Percentiles rank a stretch among this genome's conserved stretches.
phyloP scores from a whole-genome alignment of 2,797 vertebrate species.

The Clamator glandarius region DNA sequence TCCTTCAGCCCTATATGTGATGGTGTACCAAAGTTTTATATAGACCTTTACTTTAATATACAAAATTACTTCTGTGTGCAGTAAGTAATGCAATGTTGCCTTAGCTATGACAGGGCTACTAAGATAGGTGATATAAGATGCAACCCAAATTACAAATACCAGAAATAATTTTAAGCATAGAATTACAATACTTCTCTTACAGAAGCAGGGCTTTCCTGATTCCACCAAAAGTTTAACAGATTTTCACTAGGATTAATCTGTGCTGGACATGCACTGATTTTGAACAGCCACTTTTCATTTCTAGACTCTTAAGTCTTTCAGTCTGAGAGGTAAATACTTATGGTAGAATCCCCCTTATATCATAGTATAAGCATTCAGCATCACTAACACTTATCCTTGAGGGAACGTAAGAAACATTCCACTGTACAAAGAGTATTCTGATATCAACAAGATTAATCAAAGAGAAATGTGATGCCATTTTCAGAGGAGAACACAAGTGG shows the following conservation, averaged over 20 bases:
- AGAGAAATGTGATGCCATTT: background rate
- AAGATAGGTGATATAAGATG: background rate
- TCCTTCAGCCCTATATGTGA: background rate
- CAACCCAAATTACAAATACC: background rate
- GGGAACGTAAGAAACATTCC: background rate
- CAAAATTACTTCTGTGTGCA: background rate
- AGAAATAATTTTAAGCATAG: background rate
- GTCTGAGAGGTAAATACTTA: background rate
- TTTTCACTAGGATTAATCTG: background rate
- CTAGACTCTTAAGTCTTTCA: background rate
- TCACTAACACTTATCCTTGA: background rate
- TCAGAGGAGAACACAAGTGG: background rate
- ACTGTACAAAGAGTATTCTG: background rate
- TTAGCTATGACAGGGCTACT: background rate
- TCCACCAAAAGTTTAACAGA: background rate
- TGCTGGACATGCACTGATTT: background rate
- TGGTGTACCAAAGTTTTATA: background rate
- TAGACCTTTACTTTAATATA: background rate
- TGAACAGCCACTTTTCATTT: background rate
- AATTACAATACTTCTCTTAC: background rate
- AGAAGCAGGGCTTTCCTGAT: background rate
- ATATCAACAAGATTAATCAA: background rate
- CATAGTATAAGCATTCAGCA: background rate
- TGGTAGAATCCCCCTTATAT: background rate
- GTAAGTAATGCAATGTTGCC: background rate